These are phyloP conservation scores for Apogon talboti DNA, from an alignment of 2,797 vertebrate genomes.

Conservation along the genomic window DNA sequence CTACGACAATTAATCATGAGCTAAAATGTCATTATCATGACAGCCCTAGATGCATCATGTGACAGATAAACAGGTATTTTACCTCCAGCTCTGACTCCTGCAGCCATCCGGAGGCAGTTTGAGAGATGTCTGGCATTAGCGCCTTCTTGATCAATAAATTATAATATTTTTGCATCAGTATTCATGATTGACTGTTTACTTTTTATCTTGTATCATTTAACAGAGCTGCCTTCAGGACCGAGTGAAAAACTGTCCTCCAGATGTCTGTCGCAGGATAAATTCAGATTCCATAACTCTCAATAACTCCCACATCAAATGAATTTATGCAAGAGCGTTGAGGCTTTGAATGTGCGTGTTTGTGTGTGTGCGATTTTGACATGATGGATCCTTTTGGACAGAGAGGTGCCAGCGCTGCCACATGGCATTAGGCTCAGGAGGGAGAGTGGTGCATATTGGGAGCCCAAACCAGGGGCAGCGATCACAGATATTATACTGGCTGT, in stretches of 20 bases:
- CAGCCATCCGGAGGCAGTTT: background rate
- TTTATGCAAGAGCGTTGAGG: conserved; percentile 7
- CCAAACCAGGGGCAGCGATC: conserved; percentile 52
- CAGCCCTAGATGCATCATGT: background rate
- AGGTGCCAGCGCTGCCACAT: conserved; percentile 69
- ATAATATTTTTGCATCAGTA: background rate
- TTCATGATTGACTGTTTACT: conserved; percentile 9
- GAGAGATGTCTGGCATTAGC: background rate
- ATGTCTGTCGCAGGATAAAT: conserved; percentile 14
- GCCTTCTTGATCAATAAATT: background rate
- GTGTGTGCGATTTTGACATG: conserved; percentile 32
- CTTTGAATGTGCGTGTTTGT: conserved; percentile 4
- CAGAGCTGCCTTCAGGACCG: conserved; percentile 37
- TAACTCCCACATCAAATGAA: conserved; percentile 35
- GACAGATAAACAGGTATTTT: background rate
- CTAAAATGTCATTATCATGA: too few species aligned
- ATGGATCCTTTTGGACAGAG: conserved; percentile 73
- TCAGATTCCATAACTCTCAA: conserved; percentile 41
- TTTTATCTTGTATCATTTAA: conserved; percentile 14
- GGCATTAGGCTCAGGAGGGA: conserved; percentile 63
- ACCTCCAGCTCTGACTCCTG: background rate
- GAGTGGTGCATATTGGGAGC: conserved; percentile 52
- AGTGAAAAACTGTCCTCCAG: conserved; percentile 15
- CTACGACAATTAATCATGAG: too few species aligned
- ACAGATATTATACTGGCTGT: conserved; percentile 61